Evolutionary conservation across 2,113 vertebrate species (phyloP).

Genomic region (Petaurus breviceps): DNA sequence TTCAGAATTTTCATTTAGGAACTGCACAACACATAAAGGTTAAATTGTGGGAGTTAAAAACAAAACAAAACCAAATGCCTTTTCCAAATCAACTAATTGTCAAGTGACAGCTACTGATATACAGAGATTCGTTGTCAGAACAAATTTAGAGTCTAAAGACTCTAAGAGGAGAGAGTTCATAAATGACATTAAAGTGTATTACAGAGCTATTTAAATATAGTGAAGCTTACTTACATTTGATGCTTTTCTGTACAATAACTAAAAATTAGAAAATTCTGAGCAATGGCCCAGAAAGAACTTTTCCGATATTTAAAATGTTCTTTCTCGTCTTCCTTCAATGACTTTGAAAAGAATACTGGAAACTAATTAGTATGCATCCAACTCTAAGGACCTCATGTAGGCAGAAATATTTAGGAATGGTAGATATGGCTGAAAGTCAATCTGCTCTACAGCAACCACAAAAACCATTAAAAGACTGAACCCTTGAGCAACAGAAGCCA

Average conservation of each 20-base stretch:
- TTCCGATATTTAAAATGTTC: slow-evolving; percentile 49
- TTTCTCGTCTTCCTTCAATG: slow-evolving; percentile 51
- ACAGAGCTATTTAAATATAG: slow-evolving; percentile 65
- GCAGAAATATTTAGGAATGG: neutral
- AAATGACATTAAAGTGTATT: slow-evolving; percentile 62
- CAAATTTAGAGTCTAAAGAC: slow-evolving; percentile 66
- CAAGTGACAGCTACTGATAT: slow-evolving; percentile 62
- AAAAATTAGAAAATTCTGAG: slow-evolving; percentile 73
- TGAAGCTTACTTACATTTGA: slow-evolving; percentile 51
- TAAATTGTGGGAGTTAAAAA: neutral
- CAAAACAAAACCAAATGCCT: neutral
- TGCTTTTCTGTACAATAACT: slow-evolving; percentile 54
- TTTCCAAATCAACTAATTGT: slow-evolving; percentile 61
- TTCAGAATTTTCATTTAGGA: slow-evolving; percentile 63
- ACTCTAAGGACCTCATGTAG: slow-evolving; percentile 37
- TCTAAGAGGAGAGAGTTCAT: slow-evolving; percentile 41
- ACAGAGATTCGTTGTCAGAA: slow-evolving; percentile 59
- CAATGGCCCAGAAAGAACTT: slow-evolving; percentile 70
- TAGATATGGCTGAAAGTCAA: neutral
- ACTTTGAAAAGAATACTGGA: slow-evolving; percentile 57
- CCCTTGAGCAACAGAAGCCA: neutral
- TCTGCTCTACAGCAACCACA: neutral
- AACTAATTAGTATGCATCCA: slow-evolving; percentile 61
- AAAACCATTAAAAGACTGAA: neutral
- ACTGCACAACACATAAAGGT: slow-evolving; percentile 59